phyloP scores from a whole-genome alignment of 2,113 vertebrate genomes.

The Gallinago media region DNA sequence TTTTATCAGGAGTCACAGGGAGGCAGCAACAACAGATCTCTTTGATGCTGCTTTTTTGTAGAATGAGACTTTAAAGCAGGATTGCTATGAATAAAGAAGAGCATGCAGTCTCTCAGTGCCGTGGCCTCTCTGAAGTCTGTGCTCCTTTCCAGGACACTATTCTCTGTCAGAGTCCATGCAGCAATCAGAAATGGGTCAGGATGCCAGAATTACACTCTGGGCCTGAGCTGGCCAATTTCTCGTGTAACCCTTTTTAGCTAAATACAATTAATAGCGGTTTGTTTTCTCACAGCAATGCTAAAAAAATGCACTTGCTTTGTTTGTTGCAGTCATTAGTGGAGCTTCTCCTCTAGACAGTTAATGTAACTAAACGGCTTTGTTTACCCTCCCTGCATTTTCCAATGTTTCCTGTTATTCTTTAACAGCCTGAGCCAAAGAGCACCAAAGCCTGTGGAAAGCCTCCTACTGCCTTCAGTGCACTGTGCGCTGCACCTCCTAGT shows the following conservation, averaged over 20 bases:
- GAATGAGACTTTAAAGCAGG: background rate
- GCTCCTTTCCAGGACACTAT: background rate
- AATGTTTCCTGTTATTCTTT: constrained; percentile 59
- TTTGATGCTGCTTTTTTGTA: background rate
- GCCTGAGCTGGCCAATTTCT: background rate
- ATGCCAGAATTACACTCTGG: background rate
- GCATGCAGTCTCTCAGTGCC: background rate
- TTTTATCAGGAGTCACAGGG: background rate
- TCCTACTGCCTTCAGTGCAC: background rate
- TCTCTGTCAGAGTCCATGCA: background rate
- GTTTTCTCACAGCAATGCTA: constrained; percentile 12
- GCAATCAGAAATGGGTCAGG: background rate
- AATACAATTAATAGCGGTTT: constrained; percentile 1
- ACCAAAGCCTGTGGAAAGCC: constrained; percentile 34
- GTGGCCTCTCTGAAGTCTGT: background rate
- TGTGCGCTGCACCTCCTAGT: background rate
- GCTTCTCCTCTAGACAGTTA: constrained; percentile 53
- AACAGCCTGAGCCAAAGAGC: constrained; percentile 26
- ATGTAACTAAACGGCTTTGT: constrained; percentile 55
- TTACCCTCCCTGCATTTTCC: constrained; percentile 21
- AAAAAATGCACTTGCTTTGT: constrained; percentile 48
- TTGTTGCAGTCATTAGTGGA: background rate
- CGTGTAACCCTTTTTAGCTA: background rate
- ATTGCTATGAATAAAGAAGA: background rate
- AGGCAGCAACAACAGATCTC: background rate